Evolutionary conservation across 2,888 invertebrate genomes (phyloP).

Genomic region (Cremastobaeus sp.): DNA sequence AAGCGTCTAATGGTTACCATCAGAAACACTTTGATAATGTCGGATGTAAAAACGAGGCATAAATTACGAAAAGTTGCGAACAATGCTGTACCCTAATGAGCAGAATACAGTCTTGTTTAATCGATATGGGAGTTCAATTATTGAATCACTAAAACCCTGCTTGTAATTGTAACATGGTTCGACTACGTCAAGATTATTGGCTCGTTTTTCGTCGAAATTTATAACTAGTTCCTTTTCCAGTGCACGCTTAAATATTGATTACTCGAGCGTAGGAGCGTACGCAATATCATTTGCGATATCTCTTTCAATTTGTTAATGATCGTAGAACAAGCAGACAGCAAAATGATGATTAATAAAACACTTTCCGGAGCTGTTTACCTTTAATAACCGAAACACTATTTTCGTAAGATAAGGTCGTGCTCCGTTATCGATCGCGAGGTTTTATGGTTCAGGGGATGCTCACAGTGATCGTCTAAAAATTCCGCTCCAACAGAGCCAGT

Average conservation of each 20-base stretch:
- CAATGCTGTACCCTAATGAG: no score
- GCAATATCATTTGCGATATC: slow-evolving; percentile 6
- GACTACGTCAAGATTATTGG: background rate
- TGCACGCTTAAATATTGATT: slow-evolving; percentile 21
- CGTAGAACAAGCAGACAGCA: background rate
- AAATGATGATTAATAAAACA: slow-evolving; percentile 12
- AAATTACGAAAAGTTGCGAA: no score
- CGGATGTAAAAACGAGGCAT: no score
- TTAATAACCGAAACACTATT: slow-evolving; percentile 14
- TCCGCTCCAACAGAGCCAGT: no score
- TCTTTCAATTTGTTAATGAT: slow-evolving; percentile 3
- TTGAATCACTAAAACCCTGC: no score
- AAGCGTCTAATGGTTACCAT: no score
- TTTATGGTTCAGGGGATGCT: slow-evolving; percentile 5
- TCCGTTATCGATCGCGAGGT: slow-evolving; percentile 14
- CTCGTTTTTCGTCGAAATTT: slow-evolving; percentile 5
- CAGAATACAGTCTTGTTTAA: no score
- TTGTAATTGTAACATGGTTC: no score
- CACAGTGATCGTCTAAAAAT: slow-evolving; percentile 1
- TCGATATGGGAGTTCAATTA: no score
- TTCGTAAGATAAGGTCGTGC: slow-evolving; percentile 15
- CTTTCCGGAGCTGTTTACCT: slow-evolving; percentile 5
- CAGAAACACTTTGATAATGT: no score
- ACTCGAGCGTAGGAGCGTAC: background rate
- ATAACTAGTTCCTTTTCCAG: slow-evolving; percentile 6